phyloP scores from a whole-genome alignment of 2,888 invertebrate species.

The Dicyrtoma fusca region DNA sequence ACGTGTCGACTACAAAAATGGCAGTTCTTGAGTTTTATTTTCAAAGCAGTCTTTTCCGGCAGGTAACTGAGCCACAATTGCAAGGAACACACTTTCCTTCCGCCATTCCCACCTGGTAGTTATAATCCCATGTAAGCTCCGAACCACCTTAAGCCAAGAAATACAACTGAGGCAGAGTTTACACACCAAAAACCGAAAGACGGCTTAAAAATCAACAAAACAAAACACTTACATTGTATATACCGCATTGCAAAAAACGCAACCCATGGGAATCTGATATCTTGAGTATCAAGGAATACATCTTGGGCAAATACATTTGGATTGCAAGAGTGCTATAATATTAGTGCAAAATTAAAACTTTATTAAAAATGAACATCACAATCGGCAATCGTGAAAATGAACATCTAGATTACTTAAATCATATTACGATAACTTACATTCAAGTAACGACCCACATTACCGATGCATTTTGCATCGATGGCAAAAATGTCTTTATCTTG shows the following conservation, averaged over 20 bases:
- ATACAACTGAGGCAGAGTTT: too few relatives aligned
- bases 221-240: conserved; percentile 61
- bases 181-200: too few relatives aligned
- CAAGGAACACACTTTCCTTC: conserved; percentile 83
- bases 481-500: conserved; percentile 76
- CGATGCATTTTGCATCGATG: conserved; percentile 95
- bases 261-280: conserved; percentile 92
- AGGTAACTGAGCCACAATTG: conserved; percentile 83
- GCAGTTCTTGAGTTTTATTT: too few relatives aligned
- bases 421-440: too few relatives aligned
- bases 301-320: conserved; percentile 98
- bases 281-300: conserved; percentile 98
- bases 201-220: too few relatives aligned
- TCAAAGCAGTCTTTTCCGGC: conserved; percentile 75
- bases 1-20: too few relatives aligned
- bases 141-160: conserved; percentile 65
- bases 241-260: conserved; percentile 86
- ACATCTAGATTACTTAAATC: background rate
- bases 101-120: conserved; percentile 93
- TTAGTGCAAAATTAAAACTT: background rate
- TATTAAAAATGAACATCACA: too few relatives aligned
- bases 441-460: conserved; percentile 94
- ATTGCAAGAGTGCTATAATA: conserved; percentile 73
- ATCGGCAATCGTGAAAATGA: too few relatives aligned
- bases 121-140: conserved; percentile 98